These are phyloP conservation scores for Drosophila paulistorum DNA, from an alignment of 1,140 invertebrate species.

Conservation along the genomic window DNA sequence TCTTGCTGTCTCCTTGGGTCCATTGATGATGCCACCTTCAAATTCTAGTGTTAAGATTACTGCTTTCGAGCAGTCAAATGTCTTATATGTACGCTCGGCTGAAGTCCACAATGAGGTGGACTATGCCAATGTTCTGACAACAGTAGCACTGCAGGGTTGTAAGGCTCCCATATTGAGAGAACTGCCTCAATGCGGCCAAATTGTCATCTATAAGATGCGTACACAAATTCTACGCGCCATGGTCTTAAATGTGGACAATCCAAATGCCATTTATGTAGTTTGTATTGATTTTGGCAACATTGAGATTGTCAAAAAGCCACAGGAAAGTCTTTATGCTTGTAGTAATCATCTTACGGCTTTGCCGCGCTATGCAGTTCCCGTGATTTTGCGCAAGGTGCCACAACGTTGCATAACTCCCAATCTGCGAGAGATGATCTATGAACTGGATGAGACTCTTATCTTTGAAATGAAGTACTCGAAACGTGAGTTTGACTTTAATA, in stretches of 20 bases:
- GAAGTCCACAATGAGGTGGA: conserved; percentile 41
- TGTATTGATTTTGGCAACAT: conserved; percentile 73
- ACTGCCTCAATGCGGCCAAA: conserved; percentile 54
- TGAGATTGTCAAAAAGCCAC: conserved; percentile 33
- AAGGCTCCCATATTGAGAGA: conserved; percentile 24
- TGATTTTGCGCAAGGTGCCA: conserved; percentile 61
- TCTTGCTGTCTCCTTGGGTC: not conserved
- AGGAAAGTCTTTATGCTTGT: conserved; percentile 54
- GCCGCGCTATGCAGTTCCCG: conserved; percentile 59
- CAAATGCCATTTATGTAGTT: conserved; percentile 52
- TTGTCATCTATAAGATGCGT: conserved; percentile 59
- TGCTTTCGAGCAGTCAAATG: conserved; percentile 63
- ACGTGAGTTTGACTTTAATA: conserved; percentile 29
- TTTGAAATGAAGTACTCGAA: conserved; percentile 56
- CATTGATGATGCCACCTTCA: conserved; percentile 38
- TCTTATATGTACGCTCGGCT: conserved; percentile 65
- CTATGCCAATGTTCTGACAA: conserved; percentile 47
- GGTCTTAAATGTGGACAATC: conserved; percentile 57
- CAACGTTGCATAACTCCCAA: conserved; percentile 48
- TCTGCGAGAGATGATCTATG: conserved; percentile 56
- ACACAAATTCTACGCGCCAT: conserved; percentile 55
- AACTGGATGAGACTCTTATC: conserved; percentile 29
- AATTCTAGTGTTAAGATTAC: conserved; percentile 61
- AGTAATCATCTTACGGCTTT: conserved; percentile 35
- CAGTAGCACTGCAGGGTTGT: conserved; percentile 38